Evolutionary conservation across 2,113 vertebrate species (phyloP).

Genomic region (Cavia aperea): DNA sequence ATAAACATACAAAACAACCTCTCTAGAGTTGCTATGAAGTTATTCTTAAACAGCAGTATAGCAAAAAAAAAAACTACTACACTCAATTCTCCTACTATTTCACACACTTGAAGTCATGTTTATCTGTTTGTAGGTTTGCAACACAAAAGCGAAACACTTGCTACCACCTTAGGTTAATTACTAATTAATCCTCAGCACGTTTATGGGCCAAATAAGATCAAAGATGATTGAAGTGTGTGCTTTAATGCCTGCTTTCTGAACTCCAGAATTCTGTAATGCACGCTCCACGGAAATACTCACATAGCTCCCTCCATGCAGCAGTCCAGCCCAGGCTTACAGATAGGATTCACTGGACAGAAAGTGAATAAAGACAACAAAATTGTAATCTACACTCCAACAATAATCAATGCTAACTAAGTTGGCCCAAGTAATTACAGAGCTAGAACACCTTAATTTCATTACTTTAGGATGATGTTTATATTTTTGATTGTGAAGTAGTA

Average conservation of each 20-base stretch:
- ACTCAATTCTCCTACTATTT: not conserved
- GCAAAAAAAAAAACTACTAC: not conserved
- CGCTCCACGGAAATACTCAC: not conserved
- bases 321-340: not conserved
- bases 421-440: not conserved
- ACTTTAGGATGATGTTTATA: constrained; percentile 1
- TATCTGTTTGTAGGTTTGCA: not conserved
- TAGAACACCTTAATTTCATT: not conserved
- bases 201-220: not conserved
- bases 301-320: not conserved
- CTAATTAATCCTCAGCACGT: not conserved
- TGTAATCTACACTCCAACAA: not conserved
- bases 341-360: not conserved
- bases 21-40: not conserved
- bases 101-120: not conserved
- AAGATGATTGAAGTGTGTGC: not conserved
- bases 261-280: not conserved
- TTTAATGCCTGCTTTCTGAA: not conserved
- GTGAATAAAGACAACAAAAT: not conserved
- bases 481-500: constrained; percentile 10
- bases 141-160: constrained; percentile 17
- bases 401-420: not conserved
- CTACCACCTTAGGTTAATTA: not conserved
- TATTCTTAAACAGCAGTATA: not conserved
- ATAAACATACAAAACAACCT: not conserved